Conservation (phyloP, 2,888 invertebrate genomes). For the Ethmia dodecea region DNA sequence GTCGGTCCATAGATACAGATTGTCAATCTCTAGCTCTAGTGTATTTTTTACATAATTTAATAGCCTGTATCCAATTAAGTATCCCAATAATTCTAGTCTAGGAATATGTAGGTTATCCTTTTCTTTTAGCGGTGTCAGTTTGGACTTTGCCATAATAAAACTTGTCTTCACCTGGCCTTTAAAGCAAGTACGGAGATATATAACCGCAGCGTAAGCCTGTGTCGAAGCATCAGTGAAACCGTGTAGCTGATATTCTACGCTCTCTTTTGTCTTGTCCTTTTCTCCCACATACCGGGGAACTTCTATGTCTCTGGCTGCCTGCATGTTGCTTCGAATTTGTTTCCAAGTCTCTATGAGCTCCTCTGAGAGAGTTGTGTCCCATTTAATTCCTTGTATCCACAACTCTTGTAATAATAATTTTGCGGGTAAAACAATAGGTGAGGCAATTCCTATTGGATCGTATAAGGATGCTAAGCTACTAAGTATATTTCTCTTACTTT, state of each 20-base stretch:
- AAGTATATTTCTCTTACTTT: conserved; percentile 9
- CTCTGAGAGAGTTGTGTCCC: conserved; percentile 8
- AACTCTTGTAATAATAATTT: conserved; percentile 11
- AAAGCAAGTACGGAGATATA: neutral
- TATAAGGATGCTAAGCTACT: conserved; percentile 10
- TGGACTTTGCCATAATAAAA: conserved; percentile 7
- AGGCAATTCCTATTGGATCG: conserved; percentile 15
- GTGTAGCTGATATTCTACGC: neutral
- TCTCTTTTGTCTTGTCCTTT: neutral
- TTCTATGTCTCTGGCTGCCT: neutral
- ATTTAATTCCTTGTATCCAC: conserved; percentile 7
- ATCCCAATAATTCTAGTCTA: conserved; percentile 8
- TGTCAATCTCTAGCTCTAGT: neutral
- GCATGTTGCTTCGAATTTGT: neutral
- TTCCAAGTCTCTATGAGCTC: neutral
- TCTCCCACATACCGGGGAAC: neutral
- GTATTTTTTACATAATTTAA: conserved; percentile 4
- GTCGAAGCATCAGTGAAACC: neutral
- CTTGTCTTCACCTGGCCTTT: neutral
- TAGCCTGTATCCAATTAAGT: conserved; percentile 12
- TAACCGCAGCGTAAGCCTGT: conserved; percentile 9
- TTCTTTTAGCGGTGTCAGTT: conserved; percentile 6
- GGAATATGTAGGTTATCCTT: conserved; percentile 8
- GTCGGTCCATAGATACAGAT: conserved; percentile 15
- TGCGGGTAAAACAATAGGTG: conserved; percentile 7